Conservation (phyloP, 2,113 vertebrate species). For the Xenotilapia leptura region DNA sequence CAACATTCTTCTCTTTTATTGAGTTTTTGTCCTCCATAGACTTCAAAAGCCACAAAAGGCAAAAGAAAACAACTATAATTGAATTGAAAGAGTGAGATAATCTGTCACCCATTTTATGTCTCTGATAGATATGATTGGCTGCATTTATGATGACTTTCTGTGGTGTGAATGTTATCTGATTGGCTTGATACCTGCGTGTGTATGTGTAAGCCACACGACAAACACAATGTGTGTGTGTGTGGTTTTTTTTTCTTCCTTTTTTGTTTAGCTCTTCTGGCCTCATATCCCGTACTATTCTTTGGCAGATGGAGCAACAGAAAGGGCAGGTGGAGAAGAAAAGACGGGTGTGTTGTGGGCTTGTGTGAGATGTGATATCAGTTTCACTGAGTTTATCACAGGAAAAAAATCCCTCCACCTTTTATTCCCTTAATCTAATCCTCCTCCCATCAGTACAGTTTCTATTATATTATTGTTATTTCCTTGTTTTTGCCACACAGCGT, state of each 20-base stretch:
- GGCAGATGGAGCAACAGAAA: background rate
- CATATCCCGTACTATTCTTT: background rate
- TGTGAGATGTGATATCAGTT: background rate
- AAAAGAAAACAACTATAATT: background rate
- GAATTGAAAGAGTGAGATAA: background rate
- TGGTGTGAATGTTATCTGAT: constrained; percentile 21
- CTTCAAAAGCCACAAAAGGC: background rate
- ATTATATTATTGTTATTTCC: background rate
- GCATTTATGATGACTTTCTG: background rate
- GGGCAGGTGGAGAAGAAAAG: background rate
- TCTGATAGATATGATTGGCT: background rate
- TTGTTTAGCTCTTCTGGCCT: background rate
- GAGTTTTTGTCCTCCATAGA: background rate
- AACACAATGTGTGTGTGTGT: background rate
- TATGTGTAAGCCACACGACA: background rate
- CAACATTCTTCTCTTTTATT: background rate
- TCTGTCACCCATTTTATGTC: background rate
- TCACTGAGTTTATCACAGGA: background rate
- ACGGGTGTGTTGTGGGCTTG: background rate
- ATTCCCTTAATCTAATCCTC: background rate
- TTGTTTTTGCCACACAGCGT: background rate
- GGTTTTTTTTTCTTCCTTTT: background rate
- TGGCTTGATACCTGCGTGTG: background rate
- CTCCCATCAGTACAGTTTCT: background rate
- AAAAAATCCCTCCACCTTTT: background rate